phyloP scores from a whole-genome alignment of 2,888 invertebrate genomes.

The Hirtodrosophila cameraria region DNA sequence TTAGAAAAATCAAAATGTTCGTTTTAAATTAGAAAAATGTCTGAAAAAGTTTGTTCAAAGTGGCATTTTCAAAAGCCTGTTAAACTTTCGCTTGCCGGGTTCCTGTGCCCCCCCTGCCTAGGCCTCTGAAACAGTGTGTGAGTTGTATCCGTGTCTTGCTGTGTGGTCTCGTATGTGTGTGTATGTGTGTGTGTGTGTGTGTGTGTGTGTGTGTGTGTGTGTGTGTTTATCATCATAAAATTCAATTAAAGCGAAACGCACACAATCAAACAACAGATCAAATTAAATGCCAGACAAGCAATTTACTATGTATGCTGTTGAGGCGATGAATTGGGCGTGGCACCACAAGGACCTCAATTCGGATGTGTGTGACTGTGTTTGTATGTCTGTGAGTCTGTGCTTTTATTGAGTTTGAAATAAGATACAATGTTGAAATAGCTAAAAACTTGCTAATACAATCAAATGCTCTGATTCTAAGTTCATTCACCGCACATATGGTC shows the following conservation, averaged over 20 bases:
- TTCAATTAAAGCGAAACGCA: slow-evolving; percentile 77
- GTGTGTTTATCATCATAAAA: slow-evolving; percentile 72
- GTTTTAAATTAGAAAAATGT: no score
- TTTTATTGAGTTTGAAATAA: slow-evolving; percentile 60
- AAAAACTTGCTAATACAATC: slow-evolving; percentile 27
- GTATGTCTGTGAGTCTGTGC: slow-evolving; percentile 10
- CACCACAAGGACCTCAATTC: slow-evolving; percentile 38
- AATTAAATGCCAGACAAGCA: slow-evolving; percentile 79
- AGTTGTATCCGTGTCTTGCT: neutral
- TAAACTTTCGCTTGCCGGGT: no score
- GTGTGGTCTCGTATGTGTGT: neutral
- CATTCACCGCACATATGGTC: slow-evolving; percentile 17
- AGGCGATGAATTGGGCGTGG: slow-evolving; percentile 57
- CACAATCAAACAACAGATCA: slow-evolving; percentile 80
- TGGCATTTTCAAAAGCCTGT: no score
- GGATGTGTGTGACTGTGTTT: slow-evolving; percentile 3
- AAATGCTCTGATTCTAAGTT: neutral
- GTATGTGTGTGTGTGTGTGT: slow-evolving; percentile 1
- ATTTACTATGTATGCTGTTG: slow-evolving; percentile 65
- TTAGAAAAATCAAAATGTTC: no score
- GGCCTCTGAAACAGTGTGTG: no score
- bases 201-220: slow-evolving; percentile 26
- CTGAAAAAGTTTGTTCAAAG: no score
- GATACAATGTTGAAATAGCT: slow-evolving; percentile 46
- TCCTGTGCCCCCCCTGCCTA: no score